Evolutionary conservation across 2,888 invertebrate species (phyloP), one percentile per base, ranked within the genome.

Genomic region (Lepetodrilus schrolli): DNA sequence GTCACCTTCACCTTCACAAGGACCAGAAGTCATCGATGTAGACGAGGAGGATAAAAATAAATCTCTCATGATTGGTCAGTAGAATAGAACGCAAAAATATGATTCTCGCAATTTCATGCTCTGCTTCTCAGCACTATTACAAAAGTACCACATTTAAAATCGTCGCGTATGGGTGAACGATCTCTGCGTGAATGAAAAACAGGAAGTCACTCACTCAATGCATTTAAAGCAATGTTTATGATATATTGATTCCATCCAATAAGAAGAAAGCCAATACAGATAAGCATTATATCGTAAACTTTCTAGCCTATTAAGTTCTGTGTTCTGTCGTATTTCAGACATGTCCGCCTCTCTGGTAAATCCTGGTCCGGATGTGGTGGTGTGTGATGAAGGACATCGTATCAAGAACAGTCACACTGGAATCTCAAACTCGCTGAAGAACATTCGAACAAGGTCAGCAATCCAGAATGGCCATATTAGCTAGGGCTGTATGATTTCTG

Each of bases 321-420:
- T n/a, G n/a, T n/a, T n/a, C n/a, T n/a, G n/a, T n/a, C n/a, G n/a
- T 38, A 20, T 77, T 79, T 21, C 75, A 90, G 90, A 83, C 75
- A 86, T 90, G 66, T 87, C 89, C 73, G 83, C 84, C 58, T 88
- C 89, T 4, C 79, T 90, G 70, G 84, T 89, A 48, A 86, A 84
- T 74, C 90, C 90, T n/a, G 90, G 90, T n/a, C 90, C 90, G 34
- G 90, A 90, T 73, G 81, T 90, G 23, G 88, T 91, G 8, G 85
- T 91, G 17, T 91, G 90, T 85, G 90, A 91, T 78, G 91, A 91
- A 80, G 91, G 99, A 0, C 99, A 99, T 90, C 93, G 98, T 21
- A 99, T 99, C 81, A 99, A 99, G 91, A 99, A 99, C 90, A 96
- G 97, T 0, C 97, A 97, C 87, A 98, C 99, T 0, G 96, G 97